Percentiles rank a stretch among this genome's conserved stretches.
phyloP scores from a whole-genome alignment of 2,113 vertebrate species.

The Procavia capensis region DNA sequence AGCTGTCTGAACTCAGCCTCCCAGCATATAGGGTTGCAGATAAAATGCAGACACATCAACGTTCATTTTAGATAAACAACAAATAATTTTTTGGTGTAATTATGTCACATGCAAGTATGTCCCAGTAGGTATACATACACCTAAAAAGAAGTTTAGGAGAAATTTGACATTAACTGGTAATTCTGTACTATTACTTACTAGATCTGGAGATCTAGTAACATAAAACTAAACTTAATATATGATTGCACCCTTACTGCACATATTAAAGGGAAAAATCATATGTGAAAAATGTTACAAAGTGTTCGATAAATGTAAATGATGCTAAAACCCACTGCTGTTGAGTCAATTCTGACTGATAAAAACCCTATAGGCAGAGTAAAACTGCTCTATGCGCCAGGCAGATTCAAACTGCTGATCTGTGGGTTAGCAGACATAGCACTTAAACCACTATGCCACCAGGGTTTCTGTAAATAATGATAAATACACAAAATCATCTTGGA shows the following conservation, averaged over 20 bases:
- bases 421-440: too few relatives aligned
- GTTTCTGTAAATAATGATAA: slow-evolving; percentile 25
- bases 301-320: neutral
- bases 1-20: neutral
- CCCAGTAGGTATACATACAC: neutral
- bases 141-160: neutral
- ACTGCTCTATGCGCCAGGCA: too few relatives aligned
- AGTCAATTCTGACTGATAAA: too few relatives aligned
- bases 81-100: neutral
- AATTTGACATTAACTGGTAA: slow-evolving; percentile 13
- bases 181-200: neutral
- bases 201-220: neutral
- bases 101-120: neutral
- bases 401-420: too few relatives aligned
- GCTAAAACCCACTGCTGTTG: too few relatives aligned
- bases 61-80: neutral
- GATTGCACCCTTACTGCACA: neutral
- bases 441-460: too few relatives aligned
- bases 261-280: neutral
- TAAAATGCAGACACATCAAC: neutral
- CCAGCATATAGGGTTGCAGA: neutral
- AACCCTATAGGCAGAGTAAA: too few relatives aligned
- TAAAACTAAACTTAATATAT: slow-evolving; percentile 2
- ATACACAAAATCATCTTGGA: neutral
- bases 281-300: slow-evolving; percentile 49